Conservation (phyloP, 2,888 invertebrate genomes). For the Aradus depressus region DNA sequence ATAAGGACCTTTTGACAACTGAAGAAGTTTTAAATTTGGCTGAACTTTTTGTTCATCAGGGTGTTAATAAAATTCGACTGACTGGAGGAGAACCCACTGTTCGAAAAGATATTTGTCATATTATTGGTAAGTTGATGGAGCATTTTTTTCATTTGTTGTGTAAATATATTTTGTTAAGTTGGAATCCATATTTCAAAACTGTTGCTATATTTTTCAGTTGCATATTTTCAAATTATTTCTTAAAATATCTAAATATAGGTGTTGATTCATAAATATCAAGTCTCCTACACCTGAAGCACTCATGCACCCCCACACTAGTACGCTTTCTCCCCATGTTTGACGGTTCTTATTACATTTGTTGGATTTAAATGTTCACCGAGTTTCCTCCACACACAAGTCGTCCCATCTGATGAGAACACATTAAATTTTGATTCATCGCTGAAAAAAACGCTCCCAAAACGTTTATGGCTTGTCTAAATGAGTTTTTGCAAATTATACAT, state of each 20-base stretch:
- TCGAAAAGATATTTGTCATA: slow-evolving; percentile 70
- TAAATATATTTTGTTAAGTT: not conserved
- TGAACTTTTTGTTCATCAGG: slow-evolving; percentile 72
- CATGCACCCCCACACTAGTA: too few species aligned
- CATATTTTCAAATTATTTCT: slow-evolving; percentile 6
- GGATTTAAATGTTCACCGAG: too few species aligned
- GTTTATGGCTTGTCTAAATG: too few species aligned
- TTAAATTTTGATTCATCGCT: too few species aligned
- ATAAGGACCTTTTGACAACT: slow-evolving; percentile 59
- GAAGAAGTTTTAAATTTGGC: slow-evolving; percentile 72
- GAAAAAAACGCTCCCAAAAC: too few species aligned
- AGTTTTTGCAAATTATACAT: too few species aligned
- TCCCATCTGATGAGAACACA: too few species aligned
- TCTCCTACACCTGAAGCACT: too few species aligned
- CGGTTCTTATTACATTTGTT: too few species aligned
- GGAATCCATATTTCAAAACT: not conserved
- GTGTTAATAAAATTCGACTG: slow-evolving; percentile 83
- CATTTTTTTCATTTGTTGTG: not conserved
- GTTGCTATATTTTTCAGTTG: not conserved
- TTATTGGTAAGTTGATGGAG: slow-evolving; percentile 52
- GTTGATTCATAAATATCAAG: too few species aligned
- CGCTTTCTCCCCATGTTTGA: too few species aligned
- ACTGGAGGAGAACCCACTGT: slow-evolving; percentile 97
- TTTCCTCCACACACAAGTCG: too few species aligned
- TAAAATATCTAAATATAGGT: not conserved